These are phyloP conservation scores for Gulo gulo DNA, from an alignment of 2,113 vertebrate genomes.

Conservation along the genomic window DNA sequence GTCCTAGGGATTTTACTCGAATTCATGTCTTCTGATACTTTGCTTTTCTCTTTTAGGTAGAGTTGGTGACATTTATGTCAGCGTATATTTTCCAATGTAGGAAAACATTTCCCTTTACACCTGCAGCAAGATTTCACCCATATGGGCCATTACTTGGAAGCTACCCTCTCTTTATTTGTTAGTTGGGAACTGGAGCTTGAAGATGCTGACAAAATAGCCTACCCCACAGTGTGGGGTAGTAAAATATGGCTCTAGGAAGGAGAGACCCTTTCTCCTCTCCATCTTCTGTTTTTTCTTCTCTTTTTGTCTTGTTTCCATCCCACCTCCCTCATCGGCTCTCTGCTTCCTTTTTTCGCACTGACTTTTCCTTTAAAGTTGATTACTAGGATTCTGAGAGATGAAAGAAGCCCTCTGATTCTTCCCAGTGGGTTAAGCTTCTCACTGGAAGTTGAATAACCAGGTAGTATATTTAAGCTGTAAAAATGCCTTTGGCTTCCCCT, in stretches of 20 bases:
- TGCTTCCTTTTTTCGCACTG: neutral
- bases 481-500: neutral
- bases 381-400: neutral
- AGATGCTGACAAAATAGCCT: neutral
- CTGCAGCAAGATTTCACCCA: neutral
- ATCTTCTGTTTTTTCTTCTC: neutral
- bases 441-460: neutral
- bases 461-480: neutral
- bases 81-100: neutral
- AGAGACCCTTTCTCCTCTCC: neutral
- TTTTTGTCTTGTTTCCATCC: neutral
- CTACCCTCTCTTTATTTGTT: neutral
- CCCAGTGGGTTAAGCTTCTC: neutral
- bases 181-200: neutral
- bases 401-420: neutral
- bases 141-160: neutral
- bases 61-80: neutral
- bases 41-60: neutral
- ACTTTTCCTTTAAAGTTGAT: neutral
- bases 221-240: no score
- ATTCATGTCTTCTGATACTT: neutral
- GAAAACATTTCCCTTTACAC: conserved; percentile 17
- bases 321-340: neutral
- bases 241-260: neutral
- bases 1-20: neutral